Percentiles rank a stretch among this genome's conserved stretches.
These are phyloP conservation scores for Agrilus mali DNA, from an alignment of 2,888 invertebrate genomes.

Conservation along the genomic window DNA sequence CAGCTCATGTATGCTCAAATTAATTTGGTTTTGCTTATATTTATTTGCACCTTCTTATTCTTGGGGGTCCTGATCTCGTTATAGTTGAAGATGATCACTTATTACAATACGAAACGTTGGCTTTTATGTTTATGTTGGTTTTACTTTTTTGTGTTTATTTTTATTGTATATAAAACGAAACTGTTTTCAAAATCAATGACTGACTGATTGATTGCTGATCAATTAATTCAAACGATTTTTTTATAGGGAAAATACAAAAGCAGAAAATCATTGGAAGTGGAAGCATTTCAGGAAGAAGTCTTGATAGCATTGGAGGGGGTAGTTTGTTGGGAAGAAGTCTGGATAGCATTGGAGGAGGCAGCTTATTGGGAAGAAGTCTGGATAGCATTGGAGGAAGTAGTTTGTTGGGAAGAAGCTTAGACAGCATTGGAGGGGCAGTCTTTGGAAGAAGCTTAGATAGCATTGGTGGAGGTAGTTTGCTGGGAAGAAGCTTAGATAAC, in stretches of 20 bases:
- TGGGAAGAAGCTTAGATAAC: no score
- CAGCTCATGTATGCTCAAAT: no score
- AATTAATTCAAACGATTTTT: not conserved
- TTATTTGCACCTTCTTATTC: not conserved
- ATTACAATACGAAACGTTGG: no score
- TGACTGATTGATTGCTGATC: no score
- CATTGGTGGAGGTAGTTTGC: not conserved
- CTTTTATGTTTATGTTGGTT: no score
- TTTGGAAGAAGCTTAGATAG: conserved; percentile 7
- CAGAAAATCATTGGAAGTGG: conserved; percentile 8
- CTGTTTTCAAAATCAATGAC: conserved; percentile 1
- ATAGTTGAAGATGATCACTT: no score
- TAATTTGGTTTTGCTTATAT: not conserved
- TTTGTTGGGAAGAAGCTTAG: conserved; percentile 10
- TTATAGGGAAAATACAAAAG: conserved; percentile 1
- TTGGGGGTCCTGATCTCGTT: not conserved
- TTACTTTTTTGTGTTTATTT: no score
- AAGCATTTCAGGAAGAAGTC: conserved; percentile 6
- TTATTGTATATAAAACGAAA: no score
- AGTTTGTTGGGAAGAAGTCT: conserved; percentile 8
- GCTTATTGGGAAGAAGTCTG: conserved; percentile 5
- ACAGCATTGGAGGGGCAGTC: conserved; percentile 11
- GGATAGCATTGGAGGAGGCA: conserved; percentile 11
- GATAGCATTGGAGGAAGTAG: conserved; percentile 10
- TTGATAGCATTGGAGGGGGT: conserved; percentile 14